Base-by-base conservation (phyloP, 2,797 vertebrate genomes). In the Mallotus villosus region DNA sequence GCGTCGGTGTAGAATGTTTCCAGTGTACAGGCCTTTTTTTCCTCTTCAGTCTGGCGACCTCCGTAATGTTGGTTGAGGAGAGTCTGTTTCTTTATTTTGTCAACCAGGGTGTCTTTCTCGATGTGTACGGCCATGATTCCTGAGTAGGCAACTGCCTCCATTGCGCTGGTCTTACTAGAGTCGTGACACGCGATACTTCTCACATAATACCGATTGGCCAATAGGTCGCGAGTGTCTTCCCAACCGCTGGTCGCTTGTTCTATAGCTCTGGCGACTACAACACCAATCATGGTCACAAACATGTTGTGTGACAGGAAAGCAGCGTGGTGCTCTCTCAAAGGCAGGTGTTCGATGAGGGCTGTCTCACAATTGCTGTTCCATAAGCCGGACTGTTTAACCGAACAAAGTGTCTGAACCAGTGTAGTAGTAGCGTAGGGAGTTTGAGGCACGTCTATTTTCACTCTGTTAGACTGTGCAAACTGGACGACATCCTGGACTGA, bases 251-350 rank as follows among this genome's bases (percentile, higher is more conserved):
- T 73, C 1, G 12, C 49, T 6, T 68, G 49, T 24, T 68, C 66
- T 17, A 68, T 16, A n/a, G 51, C 24, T 16, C 66, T 32, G 19
- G 64, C 71, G 0, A 73, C 71, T 55, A 73, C 17, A 1, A 24
- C 6, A 1, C 71, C 63, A 4, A 73, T 51, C 49, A 51, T 25
- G 57, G 71, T 73, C 32, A 73, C 71, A 25, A 73, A 60, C 57
- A 64, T 27, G n/a, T 29, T 73, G 25, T 73, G 71, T 1, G 64
- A 67, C 6, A 73, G 22, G 17, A 67, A 73, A 57, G 37, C 71
- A 32, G 27, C 51, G 2, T 67, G 34, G 14, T 67, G 63, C n/a
- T 73, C 71, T 16, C 71, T 67, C 1, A 64, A 1, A 11, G 64
- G 63, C 0, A 73, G 64, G 21, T 7, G 2, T 1, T 46, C 9